Percentiles rank a stretch among this genome's conserved stretches.
Evolutionary conservation across 1,140 invertebrate genomes (phyloP).

Genomic region (Contarinia nasturtii): DNA sequence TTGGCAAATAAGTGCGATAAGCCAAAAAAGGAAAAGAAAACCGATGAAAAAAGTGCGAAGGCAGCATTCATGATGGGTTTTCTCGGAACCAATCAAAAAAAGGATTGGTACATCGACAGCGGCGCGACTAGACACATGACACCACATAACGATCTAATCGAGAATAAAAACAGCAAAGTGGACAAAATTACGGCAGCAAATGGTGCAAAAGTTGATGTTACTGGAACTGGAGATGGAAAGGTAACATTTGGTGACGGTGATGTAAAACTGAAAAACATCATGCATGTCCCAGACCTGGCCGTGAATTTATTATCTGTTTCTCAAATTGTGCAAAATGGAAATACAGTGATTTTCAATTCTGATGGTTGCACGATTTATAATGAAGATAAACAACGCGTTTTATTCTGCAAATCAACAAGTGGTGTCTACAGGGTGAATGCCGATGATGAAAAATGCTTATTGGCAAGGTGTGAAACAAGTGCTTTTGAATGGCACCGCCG

Average conservation of each 20-base stretch:
- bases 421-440: slow-evolving; percentile 2
- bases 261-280: not conserved
- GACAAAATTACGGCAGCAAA: slow-evolving; percentile 17
- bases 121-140: slow-evolving; percentile 7
- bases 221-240: slow-evolving; percentile 11
- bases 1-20: not conserved
- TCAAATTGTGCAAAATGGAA: slow-evolving; percentile 2
- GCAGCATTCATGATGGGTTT: not conserved
- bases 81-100: not conserved
- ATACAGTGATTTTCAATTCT: slow-evolving; percentile 1
- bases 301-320: slow-evolving; percentile 5
- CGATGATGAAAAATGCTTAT: not conserved
- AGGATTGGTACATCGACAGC: slow-evolving; percentile 12
- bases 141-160: slow-evolving; percentile 7
- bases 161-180: slow-evolving; percentile 2
- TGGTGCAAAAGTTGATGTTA: slow-evolving; percentile 9
- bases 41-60: not conserved
- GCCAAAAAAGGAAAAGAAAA: not conserved
- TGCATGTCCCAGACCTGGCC: slow-evolving; percentile 3
- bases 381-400: not conserved
- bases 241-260: slow-evolving; percentile 5
- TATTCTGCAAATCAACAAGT: not conserved
- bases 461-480: not conserved
- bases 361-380: slow-evolving; percentile 1
- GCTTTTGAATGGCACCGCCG: slow-evolving; percentile 1